Conservation (phyloP, 2,797 vertebrate genomes). For the Calcarius lapponicus region DNA sequence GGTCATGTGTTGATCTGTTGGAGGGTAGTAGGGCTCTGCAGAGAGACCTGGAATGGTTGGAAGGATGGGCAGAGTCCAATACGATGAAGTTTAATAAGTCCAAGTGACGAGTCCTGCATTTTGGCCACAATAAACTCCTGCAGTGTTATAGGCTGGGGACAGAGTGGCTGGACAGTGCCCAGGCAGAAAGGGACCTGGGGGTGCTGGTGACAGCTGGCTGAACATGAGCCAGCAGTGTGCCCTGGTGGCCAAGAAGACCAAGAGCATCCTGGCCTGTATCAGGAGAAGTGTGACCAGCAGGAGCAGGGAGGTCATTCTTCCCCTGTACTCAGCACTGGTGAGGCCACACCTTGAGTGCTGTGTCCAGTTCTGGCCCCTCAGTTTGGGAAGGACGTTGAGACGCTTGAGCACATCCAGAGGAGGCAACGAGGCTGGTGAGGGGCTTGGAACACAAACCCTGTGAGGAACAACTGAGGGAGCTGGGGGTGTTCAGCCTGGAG, state of each 20-base stretch:
- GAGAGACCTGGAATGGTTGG: neutral
- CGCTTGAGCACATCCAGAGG: fast-evolving
- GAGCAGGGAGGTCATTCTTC: too few species aligned
- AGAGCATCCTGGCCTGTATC: neutral
- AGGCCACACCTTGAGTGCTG: too few species aligned
- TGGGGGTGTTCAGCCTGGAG: neutral
- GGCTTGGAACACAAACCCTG: neutral
- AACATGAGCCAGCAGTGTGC: neutral
- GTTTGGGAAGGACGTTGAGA: neutral
- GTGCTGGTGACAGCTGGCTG: neutral
- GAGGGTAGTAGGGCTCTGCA: neutral
- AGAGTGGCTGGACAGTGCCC: too few species aligned
- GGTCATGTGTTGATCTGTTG: neutral
- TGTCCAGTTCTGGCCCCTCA: neutral
- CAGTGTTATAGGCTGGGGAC: fast-evolving
- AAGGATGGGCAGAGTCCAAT: neutral
- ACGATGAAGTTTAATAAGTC: neutral
- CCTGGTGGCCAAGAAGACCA: neutral
- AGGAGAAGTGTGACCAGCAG: neutral
- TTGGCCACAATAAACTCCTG: neutral
- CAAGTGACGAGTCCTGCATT: neutral
- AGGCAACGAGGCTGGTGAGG: neutral
- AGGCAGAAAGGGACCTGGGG: neutral
- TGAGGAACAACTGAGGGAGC: neutral
- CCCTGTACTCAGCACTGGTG: neutral